Base-by-base conservation (phyloP, 2,888 invertebrate genomes). In the Cephalotes varians region DNA sequence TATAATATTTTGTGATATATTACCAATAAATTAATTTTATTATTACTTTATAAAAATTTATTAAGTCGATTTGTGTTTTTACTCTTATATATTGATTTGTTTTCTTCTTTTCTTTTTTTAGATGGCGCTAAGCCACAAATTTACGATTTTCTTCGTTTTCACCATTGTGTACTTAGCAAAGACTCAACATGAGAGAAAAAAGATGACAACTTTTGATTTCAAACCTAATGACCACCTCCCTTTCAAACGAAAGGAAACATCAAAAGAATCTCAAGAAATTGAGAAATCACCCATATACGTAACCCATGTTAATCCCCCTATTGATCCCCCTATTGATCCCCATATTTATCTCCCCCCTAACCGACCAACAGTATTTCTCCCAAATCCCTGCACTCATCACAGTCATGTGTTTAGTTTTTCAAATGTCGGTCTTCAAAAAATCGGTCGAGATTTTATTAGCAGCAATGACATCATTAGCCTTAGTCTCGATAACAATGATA, bases 401-500 rank as follows among this genome's bases (percentile, higher is more conserved):
- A 40, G 12, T 40, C 40, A 40, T 3, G 15, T 40, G 3, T 51
- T 77, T 6, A 69, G 21, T 21, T 77, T 77, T 1, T 44, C 69
- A 18, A 34, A 77, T 3, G 54, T 69, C 1, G 77, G 77, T 18
- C 69, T 77, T 44, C 54, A 44, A 31, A 77, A 44, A 56, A 51
- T 88, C 9, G 58, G 76, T 4, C 31, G 54, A 0, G 1, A 9
- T 1, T 83, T 88, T 31, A 37, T 86, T 1, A 12, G 12, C 0
- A 83, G 77, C 12, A 0, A 37, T 2, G 15, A 37, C 1, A 67
- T 77, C n/a, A 56, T 0, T 2, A 62, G 54, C 1, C 31, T 88
- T 9, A 56, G 67, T 15, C 62, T 88, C 0, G 51, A 82, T 49
- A 5, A 62, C 5, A 88, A 88, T 82, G 1, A 51, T 0, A 88